Evolutionary conservation across 2,113 vertebrate species (phyloP).

Genomic region (Sitta europaea): DNA sequence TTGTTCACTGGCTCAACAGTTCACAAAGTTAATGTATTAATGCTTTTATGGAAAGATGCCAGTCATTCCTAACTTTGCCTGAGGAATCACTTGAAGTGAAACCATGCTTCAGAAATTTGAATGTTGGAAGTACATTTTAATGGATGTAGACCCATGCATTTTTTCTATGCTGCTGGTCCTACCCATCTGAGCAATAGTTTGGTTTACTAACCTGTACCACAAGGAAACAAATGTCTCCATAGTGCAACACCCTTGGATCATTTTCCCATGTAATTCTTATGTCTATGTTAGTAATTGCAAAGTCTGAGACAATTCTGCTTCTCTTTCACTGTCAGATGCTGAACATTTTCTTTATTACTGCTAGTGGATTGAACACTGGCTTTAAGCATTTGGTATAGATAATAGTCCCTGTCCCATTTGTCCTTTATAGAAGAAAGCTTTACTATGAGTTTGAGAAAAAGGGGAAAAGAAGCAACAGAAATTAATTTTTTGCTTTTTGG

Average conservation of each 20-base stretch:
- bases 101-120: background rate
- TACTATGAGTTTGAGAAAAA: background rate
- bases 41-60: background rate
- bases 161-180: background rate
- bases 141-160: background rate
- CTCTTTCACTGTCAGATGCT: background rate
- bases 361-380: background rate
- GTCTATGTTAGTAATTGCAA: background rate
- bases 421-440: background rate
- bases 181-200: background rate
- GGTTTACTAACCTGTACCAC: background rate
- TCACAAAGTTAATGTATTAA: background rate
- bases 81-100: background rate
- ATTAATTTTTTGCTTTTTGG: background rate
- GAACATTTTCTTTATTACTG: background rate
- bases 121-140: background rate
- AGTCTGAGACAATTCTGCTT: background rate
- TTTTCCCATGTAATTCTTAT: background rate
- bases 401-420: background rate
- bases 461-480: background rate
- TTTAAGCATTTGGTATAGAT: background rate
- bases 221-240: background rate
- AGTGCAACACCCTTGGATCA: background rate
- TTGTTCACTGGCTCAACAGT: background rate
- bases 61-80: background rate